Evolutionary conservation across 2,888 invertebrate species (phyloP), one percentile per base, ranked within the genome.

Genomic region (Dexiosoma caninum): DNA sequence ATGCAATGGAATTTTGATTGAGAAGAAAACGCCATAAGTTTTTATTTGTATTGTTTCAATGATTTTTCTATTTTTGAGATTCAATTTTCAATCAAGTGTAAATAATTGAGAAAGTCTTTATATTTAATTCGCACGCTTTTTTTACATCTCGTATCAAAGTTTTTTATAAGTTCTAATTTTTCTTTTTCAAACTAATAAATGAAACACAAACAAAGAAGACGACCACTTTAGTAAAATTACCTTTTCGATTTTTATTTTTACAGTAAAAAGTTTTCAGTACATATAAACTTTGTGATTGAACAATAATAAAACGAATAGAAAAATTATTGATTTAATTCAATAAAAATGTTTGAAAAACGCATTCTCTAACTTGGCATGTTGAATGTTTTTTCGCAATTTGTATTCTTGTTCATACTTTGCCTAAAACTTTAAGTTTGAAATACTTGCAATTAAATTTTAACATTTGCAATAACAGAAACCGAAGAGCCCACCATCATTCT

Each of bases 291-390:
- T 40, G 19, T 2, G 49, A 49, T 14, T 14, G 19, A n/a, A 49
- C 10, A 21, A 19, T n/a, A 49, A 14, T 21, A 14, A 23, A 35
- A 19, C 4, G 8, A 44, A 44, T 8, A 9, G 32, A 19, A 66
- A 30, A 51, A n/a, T 19, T 40, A 32, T 66, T 51, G 64, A 40
- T 71, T 71, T 59, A 53, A 62, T 51, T 69, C 55, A 67, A 51
- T 51, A 51, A 14, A 42, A 55, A 14, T n/a, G 32, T n/a, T n/a
- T n/a, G n/a, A n/a, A n/a, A n/a, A n/a, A n/a, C n/a, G n/a, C n/a
- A 27, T 6, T 16, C 23, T 40, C 19, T 1, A 59, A 32, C 32
- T 27, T 16, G n/a, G n/a, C 12, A 0, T 3, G 19, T 2, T 42
- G 1, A 55, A 23, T n/a, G 23, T 44, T 44, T 19, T 32, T 12